Percentiles rank a stretch among this genome's conserved stretches.
phyloP scores from a whole-genome alignment of 2,113 vertebrate genomes.

The Kryptolebias marmoratus region DNA sequence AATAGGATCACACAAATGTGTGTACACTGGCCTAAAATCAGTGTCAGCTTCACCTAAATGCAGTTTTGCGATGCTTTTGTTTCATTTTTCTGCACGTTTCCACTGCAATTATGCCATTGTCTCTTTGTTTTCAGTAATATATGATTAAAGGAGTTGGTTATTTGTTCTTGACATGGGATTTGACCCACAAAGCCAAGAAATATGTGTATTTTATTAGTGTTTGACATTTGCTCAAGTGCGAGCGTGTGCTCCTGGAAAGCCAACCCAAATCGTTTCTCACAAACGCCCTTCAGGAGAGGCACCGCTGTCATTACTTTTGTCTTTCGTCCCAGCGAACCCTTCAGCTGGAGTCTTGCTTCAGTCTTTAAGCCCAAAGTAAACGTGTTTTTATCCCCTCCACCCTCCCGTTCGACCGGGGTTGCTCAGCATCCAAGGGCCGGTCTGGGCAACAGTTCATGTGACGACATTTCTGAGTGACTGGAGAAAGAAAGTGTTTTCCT shows the following conservation, averaged over 20 bases:
- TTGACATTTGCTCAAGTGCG: too few species aligned
- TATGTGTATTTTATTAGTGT: too few species aligned
- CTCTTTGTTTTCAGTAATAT: too few species aligned
- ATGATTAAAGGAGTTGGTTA: too few species aligned
- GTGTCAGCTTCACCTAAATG: too few species aligned
- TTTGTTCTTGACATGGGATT: background rate
- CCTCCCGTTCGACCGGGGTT: constrained; percentile 50
- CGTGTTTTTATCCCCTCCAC: constrained; percentile 41
- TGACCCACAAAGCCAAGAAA: background rate
- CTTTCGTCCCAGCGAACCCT: constrained; percentile 12
- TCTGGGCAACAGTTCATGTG: constrained; percentile 28
- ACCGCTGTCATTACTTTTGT: constrained; percentile 17
- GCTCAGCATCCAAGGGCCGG: constrained; percentile 8
- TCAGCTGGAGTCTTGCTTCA: constrained; percentile 20
- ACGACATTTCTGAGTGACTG: constrained; percentile 53
- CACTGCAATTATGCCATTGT: too few species aligned
- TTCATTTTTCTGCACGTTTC: too few species aligned
- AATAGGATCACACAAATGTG: too few species aligned
- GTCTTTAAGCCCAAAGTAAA: constrained; percentile 41
- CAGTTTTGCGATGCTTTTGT: too few species aligned
- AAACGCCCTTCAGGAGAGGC: background rate
- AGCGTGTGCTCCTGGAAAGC: background rate
- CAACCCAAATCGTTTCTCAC: constrained; percentile 9
- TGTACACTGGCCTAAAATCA: too few species aligned
- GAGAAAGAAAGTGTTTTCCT: constrained; percentile 11